Conservation (phyloP, 2,113 vertebrate genomes). For the Mugil cephalus region DNA sequence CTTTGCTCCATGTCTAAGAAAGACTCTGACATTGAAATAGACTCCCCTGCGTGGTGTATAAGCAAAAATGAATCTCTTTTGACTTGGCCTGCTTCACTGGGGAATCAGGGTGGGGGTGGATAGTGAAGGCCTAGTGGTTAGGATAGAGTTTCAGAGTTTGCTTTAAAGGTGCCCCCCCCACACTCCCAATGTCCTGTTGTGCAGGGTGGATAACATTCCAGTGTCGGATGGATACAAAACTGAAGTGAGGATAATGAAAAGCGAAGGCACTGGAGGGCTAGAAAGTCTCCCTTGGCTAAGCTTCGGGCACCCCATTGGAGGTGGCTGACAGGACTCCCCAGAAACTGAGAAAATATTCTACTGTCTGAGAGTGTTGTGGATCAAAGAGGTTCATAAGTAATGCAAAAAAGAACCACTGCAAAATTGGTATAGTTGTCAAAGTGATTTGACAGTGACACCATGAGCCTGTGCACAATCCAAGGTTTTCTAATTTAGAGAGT, state of each 20-base stretch:
- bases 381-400: slow-evolving; percentile 41
- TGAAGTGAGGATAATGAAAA: slow-evolving; percentile 64
- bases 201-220: slow-evolving; percentile 68
- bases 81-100: slow-evolving; percentile 22
- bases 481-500: slow-evolving; percentile 3
- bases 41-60: slow-evolving; percentile 29
- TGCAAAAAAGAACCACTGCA: slow-evolving; percentile 37
- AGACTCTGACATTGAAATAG: slow-evolving; percentile 60
- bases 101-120: slow-evolving; percentile 33
- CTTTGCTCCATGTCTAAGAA: slow-evolving; percentile 58
- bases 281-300: slow-evolving; percentile 45
- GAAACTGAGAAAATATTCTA: slow-evolving; percentile 64
- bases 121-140: slow-evolving; percentile 17
- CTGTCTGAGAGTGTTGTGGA: slow-evolving; percentile 40
- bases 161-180: slow-evolving; percentile 67
- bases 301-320: slow-evolving; percentile 39
- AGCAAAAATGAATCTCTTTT: slow-evolving; percentile 50
- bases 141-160: slow-evolving; percentile 68
- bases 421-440: slow-evolving; percentile 48
- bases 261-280: slow-evolving; percentile 39
- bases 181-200: slow-evolving; percentile 51
- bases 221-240: slow-evolving; percentile 61
- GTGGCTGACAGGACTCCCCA: slow-evolving; percentile 69
- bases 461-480: background rate
- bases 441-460: slow-evolving; percentile 42